A percentile compares a stretch with the other conserved stretches of the same genome.
phyloP scores from a whole-genome alignment of 2,888 invertebrate species.

The Serrognathus titanus region DNA sequence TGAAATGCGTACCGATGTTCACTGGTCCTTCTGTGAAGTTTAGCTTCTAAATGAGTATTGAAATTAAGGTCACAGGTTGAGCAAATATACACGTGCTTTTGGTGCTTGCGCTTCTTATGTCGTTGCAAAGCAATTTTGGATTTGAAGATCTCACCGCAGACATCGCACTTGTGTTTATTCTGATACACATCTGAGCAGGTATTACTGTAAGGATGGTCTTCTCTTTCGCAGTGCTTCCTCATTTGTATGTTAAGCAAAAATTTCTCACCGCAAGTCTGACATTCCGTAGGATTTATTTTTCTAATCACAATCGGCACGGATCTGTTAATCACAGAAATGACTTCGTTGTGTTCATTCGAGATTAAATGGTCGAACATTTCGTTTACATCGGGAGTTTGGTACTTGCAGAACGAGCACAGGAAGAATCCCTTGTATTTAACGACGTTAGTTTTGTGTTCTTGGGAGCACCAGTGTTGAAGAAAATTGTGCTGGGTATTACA shows the following conservation, averaged over 20 bases:
- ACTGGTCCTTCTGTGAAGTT: constrained; percentile 62
- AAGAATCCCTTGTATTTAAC: constrained; percentile 57
- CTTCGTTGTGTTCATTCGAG: constrained; percentile 66
- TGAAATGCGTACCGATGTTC: constrained; percentile 62
- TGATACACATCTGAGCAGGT: constrained; percentile 66
- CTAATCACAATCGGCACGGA: constrained; percentile 77
- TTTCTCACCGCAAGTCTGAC: constrained; percentile 62
- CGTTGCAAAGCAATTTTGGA: constrained; percentile 65
- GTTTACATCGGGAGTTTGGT: constrained; percentile 60
- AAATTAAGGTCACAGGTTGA: constrained; percentile 66
- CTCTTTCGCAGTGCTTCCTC: constrained; percentile 56
- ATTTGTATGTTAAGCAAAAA: constrained; percentile 77
- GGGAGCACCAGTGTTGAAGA: constrained; percentile 70
- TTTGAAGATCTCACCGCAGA: constrained; percentile 59
- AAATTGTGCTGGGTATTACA: constrained; percentile 72
- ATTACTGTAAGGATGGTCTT: constrained; percentile 46
- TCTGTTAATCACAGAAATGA: constrained; percentile 70
- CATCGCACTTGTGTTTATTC: constrained; percentile 58
- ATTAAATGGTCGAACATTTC: constrained; percentile 68
- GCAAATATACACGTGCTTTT: constrained; percentile 61
- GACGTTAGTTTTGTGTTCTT: constrained; percentile 56
- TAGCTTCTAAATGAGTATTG: constrained; percentile 57
- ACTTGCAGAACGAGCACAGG: constrained; percentile 74
- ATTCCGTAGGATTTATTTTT: constrained; percentile 61
- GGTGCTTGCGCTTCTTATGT: constrained; percentile 62